Conservation (phyloP, 2,797 vertebrate genomes). For the Pempheris klunzingeri region DNA sequence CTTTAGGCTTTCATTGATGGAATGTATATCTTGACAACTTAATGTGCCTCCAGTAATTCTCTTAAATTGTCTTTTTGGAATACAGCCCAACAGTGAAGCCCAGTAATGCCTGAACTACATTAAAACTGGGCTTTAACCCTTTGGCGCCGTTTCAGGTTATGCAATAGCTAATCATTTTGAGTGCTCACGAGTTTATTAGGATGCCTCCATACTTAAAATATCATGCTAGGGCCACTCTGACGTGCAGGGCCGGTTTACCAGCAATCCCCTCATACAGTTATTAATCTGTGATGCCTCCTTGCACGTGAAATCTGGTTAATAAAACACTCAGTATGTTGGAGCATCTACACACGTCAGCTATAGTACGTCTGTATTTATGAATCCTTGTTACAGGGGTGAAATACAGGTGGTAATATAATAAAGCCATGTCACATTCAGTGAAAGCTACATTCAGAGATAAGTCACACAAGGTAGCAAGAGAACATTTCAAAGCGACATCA, state of each 20-base stretch:
- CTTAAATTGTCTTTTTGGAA: constrained; percentile 87
- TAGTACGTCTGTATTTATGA: neutral
- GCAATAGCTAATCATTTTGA: constrained; percentile 85
- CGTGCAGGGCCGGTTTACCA: constrained; percentile 30
- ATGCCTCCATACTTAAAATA: constrained; percentile 69
- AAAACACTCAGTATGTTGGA: constrained; percentile 14
- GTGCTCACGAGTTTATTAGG: constrained; percentile 80
- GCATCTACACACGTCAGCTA: constrained; percentile 8
- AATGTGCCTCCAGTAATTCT: constrained; percentile 83
- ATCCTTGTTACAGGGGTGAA: constrained; percentile 5
- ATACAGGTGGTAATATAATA: neutral
- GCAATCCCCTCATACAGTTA: neutral
- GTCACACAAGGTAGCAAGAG: constrained; percentile 1
- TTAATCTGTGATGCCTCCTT: neutral
- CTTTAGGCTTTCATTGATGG: constrained; percentile 67
- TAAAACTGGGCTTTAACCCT: constrained; percentile 83
- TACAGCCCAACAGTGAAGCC: constrained; percentile 75
- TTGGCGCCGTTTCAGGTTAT: constrained; percentile 80
- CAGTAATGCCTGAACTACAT: constrained; percentile 81
- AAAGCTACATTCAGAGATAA: constrained; percentile 7
- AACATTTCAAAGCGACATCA: constrained; percentile 18
- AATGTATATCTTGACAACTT: constrained; percentile 84
- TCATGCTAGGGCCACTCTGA: constrained; percentile 51
- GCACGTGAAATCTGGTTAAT: constrained; percentile 16
- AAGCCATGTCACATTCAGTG: constrained; percentile 2